Evolutionary conservation across 2,113 vertebrate genomes (phyloP).

Genomic region (Cottus gobio): DNA sequence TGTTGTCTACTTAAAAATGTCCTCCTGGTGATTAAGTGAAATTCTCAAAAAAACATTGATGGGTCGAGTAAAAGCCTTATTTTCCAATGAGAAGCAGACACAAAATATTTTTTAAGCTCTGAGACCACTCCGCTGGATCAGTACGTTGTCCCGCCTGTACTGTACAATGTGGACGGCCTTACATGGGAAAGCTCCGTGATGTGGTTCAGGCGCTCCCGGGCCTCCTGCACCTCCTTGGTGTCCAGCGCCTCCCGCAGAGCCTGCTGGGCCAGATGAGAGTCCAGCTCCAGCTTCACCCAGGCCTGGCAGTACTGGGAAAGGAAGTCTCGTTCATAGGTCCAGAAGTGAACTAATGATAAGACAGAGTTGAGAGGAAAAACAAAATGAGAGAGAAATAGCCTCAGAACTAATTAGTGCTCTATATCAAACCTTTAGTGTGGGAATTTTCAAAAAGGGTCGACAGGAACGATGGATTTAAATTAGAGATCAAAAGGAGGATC

Average conservation of each 20-base stretch:
- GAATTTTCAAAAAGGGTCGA: constrained; percentile 3
- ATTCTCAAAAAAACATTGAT: neutral
- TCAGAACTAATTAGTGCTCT: constrained; percentile 10
- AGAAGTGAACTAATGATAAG: constrained; percentile 79
- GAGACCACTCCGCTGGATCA: too few species aligned
- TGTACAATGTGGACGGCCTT: neutral
- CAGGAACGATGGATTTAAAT: constrained; percentile 11
- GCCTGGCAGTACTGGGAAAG: constrained; percentile 83
- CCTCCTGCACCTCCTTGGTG: constrained; percentile 79
- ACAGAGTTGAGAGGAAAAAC: constrained; percentile 14
- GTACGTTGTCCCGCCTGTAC: neutral
- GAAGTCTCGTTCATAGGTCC: constrained; percentile 79
- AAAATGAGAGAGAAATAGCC: constrained; percentile 16
- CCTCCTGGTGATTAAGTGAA: neutral
- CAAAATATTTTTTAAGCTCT: neutral
- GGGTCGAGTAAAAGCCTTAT: neutral
- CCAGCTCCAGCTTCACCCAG: constrained; percentile 83
- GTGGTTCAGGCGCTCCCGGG: constrained; percentile 72
- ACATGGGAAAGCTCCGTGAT: constrained; percentile 80
- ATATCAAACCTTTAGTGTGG: neutral
- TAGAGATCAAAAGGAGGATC: constrained; percentile 10
- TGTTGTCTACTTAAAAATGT: neutral
- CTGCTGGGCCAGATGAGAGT: constrained; percentile 82
- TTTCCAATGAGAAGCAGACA: neutral
- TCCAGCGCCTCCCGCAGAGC: constrained; percentile 82